These are phyloP conservation scores for Leptopilina myrica DNA, from an alignment of 2,888 invertebrate genomes.

Conservation along the genomic window DNA sequence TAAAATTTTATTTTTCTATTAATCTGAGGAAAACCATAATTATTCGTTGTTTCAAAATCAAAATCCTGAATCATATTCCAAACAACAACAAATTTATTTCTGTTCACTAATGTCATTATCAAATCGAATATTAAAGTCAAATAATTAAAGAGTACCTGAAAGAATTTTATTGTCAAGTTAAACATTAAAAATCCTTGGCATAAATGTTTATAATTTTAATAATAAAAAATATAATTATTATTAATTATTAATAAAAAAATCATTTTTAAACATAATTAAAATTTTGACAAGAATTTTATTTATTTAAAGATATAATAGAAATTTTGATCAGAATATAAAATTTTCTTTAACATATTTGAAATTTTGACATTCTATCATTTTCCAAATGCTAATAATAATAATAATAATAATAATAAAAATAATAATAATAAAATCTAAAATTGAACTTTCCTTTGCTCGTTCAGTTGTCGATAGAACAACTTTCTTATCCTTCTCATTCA, in stretches of 20 bases:
- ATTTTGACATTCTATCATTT: too few relatives aligned
- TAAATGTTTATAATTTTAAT: too few relatives aligned
- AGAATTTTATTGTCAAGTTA: neutral
- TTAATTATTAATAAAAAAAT: too few relatives aligned
- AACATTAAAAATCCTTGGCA: too few relatives aligned
- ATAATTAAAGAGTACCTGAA: conserved; percentile 64
- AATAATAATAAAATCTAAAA: neutral
- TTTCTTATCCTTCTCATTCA: conserved; percentile 7
- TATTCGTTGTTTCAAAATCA: conserved; percentile 61
- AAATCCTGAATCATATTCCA: conserved; percentile 70
- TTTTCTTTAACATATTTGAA: too few relatives aligned
- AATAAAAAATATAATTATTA: too few relatives aligned
- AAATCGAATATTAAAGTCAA: conserved; percentile 59
- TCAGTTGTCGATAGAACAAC: conserved; percentile 10
- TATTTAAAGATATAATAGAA: too few relatives aligned
- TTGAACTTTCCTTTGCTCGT: conserved; percentile 19
- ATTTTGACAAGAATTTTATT: too few relatives aligned
- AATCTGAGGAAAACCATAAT: conserved; percentile 63
- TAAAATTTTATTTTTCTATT: conserved; percentile 50
- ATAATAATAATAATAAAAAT: neutral
- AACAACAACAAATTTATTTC: conserved; percentile 59
- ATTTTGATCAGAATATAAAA: too few relatives aligned
- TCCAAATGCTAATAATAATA: too few relatives aligned
- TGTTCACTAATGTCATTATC: conserved; percentile 46
- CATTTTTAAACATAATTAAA: too few relatives aligned